Conservation (phyloP, 2,113 vertebrate genomes). For the Riparia riparia region DNA sequence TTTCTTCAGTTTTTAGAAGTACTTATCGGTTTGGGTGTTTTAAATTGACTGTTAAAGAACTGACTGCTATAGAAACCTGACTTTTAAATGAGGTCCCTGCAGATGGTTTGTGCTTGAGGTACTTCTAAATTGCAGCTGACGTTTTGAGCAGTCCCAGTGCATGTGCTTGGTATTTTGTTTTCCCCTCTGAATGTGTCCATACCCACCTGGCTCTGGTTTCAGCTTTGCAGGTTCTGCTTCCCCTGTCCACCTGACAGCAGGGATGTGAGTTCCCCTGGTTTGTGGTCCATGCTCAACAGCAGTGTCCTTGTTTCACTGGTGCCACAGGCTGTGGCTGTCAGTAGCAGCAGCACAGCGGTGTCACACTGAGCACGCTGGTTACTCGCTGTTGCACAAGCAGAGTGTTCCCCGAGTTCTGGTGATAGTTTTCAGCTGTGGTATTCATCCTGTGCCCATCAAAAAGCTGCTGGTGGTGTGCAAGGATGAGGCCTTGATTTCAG, state of each 20-base stretch:
- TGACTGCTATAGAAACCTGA: background rate
- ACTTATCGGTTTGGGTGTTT: background rate
- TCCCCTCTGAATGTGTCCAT: background rate
- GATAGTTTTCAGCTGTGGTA: background rate
- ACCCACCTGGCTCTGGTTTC: background rate
- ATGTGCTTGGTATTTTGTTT: background rate
- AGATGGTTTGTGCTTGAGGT: background rate
- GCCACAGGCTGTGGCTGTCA: background rate
- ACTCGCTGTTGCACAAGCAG: background rate
- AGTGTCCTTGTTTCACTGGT: background rate
- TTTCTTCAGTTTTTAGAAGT: background rate
- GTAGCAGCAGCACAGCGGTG: background rate
- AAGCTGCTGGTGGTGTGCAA: background rate
- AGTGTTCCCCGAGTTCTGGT: rapidly evolving
- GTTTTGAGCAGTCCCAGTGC: background rate
- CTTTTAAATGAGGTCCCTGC: background rate
- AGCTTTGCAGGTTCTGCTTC: background rate
- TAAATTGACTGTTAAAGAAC: background rate
- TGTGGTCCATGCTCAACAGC: rapidly evolving
- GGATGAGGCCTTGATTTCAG: background rate
- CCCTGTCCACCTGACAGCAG: rapidly evolving
- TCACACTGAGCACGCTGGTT: rapidly evolving
- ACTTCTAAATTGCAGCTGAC: background rate
- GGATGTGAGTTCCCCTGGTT: background rate
- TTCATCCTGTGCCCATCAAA: background rate